Base-by-base conservation (phyloP, 2,888 invertebrate genomes). In the Trichogramma evanescens region DNA sequence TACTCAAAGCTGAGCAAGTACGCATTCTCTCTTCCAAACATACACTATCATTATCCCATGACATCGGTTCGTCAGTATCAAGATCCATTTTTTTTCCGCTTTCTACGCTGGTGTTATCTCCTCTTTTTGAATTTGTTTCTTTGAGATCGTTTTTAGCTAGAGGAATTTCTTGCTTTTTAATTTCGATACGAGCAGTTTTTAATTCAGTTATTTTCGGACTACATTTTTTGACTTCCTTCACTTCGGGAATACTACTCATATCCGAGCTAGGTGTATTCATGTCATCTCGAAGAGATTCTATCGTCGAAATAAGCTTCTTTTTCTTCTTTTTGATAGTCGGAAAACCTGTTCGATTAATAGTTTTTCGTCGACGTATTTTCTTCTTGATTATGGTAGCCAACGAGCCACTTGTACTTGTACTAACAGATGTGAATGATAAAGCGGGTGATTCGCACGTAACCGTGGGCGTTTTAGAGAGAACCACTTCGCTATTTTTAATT, bases 321-420 rank as follows among this genome's bases (percentile, higher is more conserved):
- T 91, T 93, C 78, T 91, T 93, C 73, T 86, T 88, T 71, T 90
- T 90, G 10, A 89, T 80, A 38, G 86, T 89, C 0, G 94, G 94
- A 75, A 94, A 94, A 4, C 94, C 94, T 13, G 93, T 93, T 68
- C 91, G 82, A 73, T 93, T 93, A 49, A 90, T 88, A 26, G 89
- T 86, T 74, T 92, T 88, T 48, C 91, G 83, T 68, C 91, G 83
- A 13, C 83, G 75, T 6, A 80, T 76, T 66, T 82, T 83, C 68
- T 82, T 81, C 69, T 84, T 84, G 4, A 64, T 57, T 57, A 58
- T 51, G 2, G 71, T 65, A 4, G 70, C 67, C 50, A 69, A 58
- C 6, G 65, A 60, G 66, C 57, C 56, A 44, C 45, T 58, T 2
- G 10, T 54, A 38, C 44, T 8, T 10, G 9, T 58, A 7, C 42